phyloP scores from a whole-genome alignment of 2,888 invertebrate genomes.

The Ophion ellenae region DNA sequence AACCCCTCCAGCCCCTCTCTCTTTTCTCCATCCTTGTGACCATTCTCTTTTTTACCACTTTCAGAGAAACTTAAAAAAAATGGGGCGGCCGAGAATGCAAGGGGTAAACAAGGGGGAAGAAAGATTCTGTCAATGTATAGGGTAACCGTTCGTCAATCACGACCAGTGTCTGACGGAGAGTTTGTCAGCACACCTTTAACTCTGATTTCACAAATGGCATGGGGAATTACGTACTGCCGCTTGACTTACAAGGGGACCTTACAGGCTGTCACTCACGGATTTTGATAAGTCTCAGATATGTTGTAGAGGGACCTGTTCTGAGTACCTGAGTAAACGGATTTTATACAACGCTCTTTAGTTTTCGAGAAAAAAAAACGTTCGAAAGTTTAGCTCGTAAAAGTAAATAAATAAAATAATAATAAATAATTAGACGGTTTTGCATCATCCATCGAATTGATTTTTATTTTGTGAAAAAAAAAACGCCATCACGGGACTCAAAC shows the following conservation, averaged over 20 bases:
- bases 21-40: background rate
- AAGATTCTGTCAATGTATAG: conserved; percentile 54
- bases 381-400: too few relatives aligned
- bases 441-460: too few relatives aligned
- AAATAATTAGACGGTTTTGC: too few relatives aligned
- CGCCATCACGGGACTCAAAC: too few relatives aligned
- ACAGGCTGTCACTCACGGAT: too few relatives aligned
- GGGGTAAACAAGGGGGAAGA: conserved; percentile 10
- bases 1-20: background rate
- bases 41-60: background rate
- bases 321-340: too few relatives aligned
- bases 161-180: conserved; percentile 24
- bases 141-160: conserved; percentile 63
- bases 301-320: too few relatives aligned
- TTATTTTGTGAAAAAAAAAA: too few relatives aligned
- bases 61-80: conserved; percentile 19
- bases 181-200: conserved; percentile 46
- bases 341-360: too few relatives aligned
- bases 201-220: conserved; percentile 41
- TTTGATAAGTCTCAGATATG: too few relatives aligned
- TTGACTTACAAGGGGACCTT: background rate
- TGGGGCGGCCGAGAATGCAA: background rate
- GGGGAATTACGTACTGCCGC: conserved; percentile 47
- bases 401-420: too few relatives aligned
- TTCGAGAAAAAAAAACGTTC: too few relatives aligned